These are phyloP conservation scores for Cygnus atratus DNA, from an alignment of 2,113 vertebrate species.

Conservation along the genomic window DNA sequence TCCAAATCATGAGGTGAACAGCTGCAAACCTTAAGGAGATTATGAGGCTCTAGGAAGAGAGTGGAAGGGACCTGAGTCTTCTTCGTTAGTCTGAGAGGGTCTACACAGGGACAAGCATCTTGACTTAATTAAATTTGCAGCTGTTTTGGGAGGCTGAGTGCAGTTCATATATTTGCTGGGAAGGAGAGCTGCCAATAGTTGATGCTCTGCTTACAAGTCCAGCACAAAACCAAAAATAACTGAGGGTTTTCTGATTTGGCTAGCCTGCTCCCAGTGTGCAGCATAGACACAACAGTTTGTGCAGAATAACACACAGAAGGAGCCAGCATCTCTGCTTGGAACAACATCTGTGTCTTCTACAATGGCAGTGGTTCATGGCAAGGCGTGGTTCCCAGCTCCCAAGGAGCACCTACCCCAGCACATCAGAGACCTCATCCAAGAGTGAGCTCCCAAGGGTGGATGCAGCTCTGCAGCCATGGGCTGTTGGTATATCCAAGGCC, in stretches of 20 bases:
- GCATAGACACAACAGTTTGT: neutral
- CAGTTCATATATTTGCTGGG: neutral
- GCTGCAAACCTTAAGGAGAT: neutral
- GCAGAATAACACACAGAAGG: neutral
- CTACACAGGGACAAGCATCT: neutral
- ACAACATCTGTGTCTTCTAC: neutral
- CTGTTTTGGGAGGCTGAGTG: neutral
- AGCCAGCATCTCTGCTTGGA: neutral
- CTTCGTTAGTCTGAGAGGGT: neutral
- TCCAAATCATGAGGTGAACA: neutral
- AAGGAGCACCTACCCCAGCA: neutral
- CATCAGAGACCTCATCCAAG: neutral
- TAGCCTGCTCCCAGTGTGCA: neutral
- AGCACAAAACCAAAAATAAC: neutral
- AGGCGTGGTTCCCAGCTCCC: neutral
- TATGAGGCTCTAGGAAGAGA: neutral
- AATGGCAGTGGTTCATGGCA: too few relatives aligned
- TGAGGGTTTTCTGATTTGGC: neutral
- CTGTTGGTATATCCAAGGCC: neutral
- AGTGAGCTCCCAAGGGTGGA: neutral
- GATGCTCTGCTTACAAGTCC: neutral
- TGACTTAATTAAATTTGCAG: neutral
- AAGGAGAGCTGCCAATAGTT: constrained; percentile 11
- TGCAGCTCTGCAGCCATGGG: accelerated
- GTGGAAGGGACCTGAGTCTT: neutral